Evolutionary conservation across 2,888 invertebrate species (phyloP).

Genomic region (Trachelus iudaicus): DNA sequence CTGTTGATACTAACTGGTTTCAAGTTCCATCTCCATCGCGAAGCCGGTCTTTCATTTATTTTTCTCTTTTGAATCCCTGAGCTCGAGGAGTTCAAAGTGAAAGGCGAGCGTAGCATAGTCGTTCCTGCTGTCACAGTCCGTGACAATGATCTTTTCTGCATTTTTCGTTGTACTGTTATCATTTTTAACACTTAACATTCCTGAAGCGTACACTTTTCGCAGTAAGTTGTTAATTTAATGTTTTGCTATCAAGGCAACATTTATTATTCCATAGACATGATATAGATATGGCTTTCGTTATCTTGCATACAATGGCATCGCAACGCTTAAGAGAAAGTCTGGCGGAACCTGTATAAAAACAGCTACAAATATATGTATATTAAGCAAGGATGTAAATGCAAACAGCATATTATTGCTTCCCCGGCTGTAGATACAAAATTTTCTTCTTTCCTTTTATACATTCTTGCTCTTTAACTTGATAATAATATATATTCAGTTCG

Average conservation of each 20-base stretch:
- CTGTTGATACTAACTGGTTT: background rate
- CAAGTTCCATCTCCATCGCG: background rate
- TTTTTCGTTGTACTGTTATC: background rate
- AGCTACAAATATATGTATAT: background rate
- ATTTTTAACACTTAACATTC: background rate
- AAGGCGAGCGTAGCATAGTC: background rate
- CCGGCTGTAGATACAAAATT: background rate
- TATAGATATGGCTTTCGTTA: background rate
- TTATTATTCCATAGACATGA: background rate
- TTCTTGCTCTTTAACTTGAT: background rate
- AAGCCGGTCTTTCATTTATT: background rate
- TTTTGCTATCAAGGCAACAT: background rate
- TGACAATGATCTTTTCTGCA: background rate
- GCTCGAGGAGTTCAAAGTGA: background rate
- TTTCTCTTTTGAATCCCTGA: background rate
- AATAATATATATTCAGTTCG: background rate
- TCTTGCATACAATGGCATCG: background rate
- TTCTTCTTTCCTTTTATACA: background rate
- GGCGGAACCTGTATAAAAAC: background rate
- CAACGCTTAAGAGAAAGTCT: background rate
- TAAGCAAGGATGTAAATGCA: background rate
- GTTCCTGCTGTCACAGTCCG: background rate
- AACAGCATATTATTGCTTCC: background rate
- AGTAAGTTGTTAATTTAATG: background rate
- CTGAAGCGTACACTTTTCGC: background rate